phyloP scores from a whole-genome alignment of 2,888 invertebrate genomes.

The Strigamia transsilvanica region DNA sequence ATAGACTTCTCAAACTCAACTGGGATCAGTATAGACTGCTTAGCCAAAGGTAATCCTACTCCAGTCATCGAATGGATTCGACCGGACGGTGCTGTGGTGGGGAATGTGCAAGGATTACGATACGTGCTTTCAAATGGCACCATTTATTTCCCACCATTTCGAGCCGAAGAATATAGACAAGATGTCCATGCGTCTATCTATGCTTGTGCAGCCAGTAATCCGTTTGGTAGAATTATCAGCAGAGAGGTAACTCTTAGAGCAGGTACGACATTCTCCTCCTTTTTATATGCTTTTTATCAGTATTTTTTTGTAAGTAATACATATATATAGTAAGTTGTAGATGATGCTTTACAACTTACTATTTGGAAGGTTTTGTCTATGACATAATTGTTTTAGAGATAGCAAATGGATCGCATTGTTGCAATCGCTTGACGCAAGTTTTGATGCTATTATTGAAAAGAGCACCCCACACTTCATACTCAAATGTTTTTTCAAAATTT shows the following conservation, averaged over 20 bases:
- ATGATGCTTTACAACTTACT: too few species aligned
- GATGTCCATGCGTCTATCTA: constrained; percentile 60
- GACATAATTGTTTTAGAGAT: too few species aligned
- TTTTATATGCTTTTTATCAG: not conserved
- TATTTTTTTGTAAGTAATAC: not conserved
- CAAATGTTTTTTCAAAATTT: too few species aligned
- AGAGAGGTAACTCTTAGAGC: constrained; percentile 59
- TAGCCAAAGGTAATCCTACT: constrained; percentile 60
- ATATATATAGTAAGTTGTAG: too few species aligned
- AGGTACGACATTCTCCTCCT: constrained; percentile 57
- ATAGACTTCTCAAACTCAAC: constrained; percentile 62
- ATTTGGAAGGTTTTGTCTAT: too few species aligned
- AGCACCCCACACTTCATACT: too few species aligned
- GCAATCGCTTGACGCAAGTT: too few species aligned
- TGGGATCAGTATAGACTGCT: constrained; percentile 61
- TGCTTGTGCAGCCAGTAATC: constrained; percentile 59
- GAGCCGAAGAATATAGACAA: constrained; percentile 58
- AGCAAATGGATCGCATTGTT: too few species aligned
- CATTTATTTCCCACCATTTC: constrained; percentile 59
- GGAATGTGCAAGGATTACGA: constrained; percentile 59
- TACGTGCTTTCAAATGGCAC: constrained; percentile 60
- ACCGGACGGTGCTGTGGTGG: constrained; percentile 60
- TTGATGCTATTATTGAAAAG: too few species aligned
- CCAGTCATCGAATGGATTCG: constrained; percentile 61
- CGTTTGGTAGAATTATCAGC: constrained; percentile 59